Evolutionary conservation across 2,113 vertebrate genomes (phyloP).

Genomic region (Aegypius monachus): DNA sequence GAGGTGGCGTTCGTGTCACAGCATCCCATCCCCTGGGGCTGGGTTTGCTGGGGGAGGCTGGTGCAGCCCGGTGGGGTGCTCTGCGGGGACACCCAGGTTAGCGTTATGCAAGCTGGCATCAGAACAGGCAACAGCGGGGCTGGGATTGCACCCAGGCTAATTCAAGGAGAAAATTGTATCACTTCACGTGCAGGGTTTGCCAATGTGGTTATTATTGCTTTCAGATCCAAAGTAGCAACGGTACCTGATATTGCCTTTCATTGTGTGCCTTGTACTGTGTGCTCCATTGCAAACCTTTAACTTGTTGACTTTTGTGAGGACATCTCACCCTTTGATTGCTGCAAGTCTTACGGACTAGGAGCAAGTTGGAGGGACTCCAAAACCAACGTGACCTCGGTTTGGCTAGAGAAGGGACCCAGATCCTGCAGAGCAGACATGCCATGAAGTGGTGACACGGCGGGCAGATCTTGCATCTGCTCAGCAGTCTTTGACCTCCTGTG

Average conservation of each 20-base stretch:
- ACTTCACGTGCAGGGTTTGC: neutral
- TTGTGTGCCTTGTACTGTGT: neutral
- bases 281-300: neutral
- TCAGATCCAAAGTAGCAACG: neutral
- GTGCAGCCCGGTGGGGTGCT: neutral
- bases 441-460: neutral
- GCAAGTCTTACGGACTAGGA: neutral
- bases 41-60: neutral
- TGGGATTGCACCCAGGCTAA: neutral
- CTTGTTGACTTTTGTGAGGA: neutral
- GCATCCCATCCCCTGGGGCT: neutral
- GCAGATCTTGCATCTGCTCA: neutral
- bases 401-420: neutral
- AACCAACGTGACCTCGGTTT: neutral
- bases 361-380: neutral
- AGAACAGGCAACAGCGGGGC: fast-evolving
- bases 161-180: neutral
- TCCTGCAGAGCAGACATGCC: neutral
- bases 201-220: neutral
- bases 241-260: neutral
- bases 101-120: fast-evolving
- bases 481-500: neutral
- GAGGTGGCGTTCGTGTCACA: fast-evolving
- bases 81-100: neutral
- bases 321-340: neutral